Base-by-base conservation (phyloP, 2,797 vertebrate species). In the Phoebastria nigripes region DNA sequence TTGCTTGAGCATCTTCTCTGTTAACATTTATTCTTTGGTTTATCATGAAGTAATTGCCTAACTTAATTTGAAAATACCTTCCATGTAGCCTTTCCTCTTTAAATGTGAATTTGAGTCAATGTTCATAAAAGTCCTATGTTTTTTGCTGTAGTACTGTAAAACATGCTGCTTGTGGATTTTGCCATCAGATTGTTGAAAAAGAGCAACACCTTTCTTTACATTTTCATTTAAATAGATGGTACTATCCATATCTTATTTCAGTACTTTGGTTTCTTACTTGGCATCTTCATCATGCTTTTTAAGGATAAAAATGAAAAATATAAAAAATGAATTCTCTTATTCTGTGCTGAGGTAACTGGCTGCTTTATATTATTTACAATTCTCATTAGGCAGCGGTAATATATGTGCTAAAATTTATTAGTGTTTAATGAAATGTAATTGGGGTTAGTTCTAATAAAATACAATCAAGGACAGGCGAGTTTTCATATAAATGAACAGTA, bases 401-500 rank as follows among this genome's bases (percentile, higher is more conserved):
- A 85, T 44, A 26, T 82, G 26, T 90, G 95, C 90, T 69, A 87
- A 88, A 96, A 93, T 94, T 54, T 93, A 54, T 77, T 91, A 82
- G n/a, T 76, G 55, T 87, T 84, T 97, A 91, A 87, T 91, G 85
- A 90, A 95, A 84, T 87, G 42, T 82, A 86, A 84, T 86, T 93
- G 1, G 28, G 18, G 4, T 93, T 96, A 67, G 44, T 96, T 95
- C 89, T 77, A 93, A 89, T 96, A 62, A 97, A 97, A 92, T 91
- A 10, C 74, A 84, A 44, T 86, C 66, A 90, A 69, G 62, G 81
- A 58, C n/a, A 95, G 42, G 46, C 22, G 39, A 93, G 51, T 77
- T 96, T 59, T 86, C 20, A 17, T 82, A n/a, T 63, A 79, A 82
- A 85, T 89, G 35, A 54, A 79, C 35, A 93, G 29, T 81, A 94